Evolutionary conservation across 2,797 vertebrate genomes (phyloP).

Genomic region (Bradypus variegatus): DNA sequence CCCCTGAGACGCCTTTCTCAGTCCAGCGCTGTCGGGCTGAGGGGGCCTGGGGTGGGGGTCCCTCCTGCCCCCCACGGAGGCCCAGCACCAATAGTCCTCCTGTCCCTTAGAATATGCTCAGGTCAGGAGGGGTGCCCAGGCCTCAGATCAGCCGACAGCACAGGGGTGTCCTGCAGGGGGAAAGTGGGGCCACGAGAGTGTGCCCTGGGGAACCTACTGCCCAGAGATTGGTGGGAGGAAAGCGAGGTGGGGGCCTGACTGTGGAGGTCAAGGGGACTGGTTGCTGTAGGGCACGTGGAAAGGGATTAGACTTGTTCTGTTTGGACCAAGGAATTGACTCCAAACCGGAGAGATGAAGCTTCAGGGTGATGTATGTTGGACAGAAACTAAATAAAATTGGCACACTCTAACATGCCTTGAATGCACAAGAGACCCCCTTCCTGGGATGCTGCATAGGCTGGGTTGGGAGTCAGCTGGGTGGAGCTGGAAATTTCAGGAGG

Average conservation of each 20-base stretch:
- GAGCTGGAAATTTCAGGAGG: background rate
- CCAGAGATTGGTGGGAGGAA: background rate
- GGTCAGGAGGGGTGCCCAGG: background rate
- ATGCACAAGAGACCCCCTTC: background rate
- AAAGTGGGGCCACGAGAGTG: background rate
- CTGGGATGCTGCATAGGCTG: background rate
- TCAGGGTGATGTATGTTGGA: background rate
- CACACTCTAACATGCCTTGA: background rate
- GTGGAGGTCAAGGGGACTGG: background rate
- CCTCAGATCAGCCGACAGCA: background rate
- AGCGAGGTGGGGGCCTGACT: background rate
- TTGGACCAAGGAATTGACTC: background rate
- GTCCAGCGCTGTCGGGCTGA: background rate
- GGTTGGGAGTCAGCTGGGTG: background rate
- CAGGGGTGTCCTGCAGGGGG: background rate
- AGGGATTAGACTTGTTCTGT: background rate
- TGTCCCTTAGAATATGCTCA: background rate
- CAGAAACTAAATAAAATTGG: background rate
- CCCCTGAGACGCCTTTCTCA: background rate
- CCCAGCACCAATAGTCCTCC: background rate
- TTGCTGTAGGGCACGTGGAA: no score
- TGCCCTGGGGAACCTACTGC: background rate
- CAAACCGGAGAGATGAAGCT: background rate
- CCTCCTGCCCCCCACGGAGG: background rate
- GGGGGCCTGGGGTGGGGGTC: no score